Evolutionary conservation across 2,888 invertebrate genomes (phyloP).

Genomic region (Heliconius sara): DNA sequence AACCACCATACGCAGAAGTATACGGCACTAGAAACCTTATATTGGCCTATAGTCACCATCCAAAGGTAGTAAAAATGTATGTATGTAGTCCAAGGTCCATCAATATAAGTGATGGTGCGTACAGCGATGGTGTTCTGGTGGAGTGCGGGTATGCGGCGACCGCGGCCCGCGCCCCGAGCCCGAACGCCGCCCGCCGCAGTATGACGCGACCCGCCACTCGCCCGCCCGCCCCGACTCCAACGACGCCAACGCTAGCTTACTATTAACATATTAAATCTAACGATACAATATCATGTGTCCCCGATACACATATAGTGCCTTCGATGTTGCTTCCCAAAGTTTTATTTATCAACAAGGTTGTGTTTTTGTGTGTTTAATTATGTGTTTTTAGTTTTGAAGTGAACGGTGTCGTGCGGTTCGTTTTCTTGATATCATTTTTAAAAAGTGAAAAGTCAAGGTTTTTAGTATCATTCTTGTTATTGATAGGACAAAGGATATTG

Average conservation of each 20-base stretch:
- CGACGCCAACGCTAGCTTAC: conserved; percentile 45
- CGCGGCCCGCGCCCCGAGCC: conserved; percentile 54
- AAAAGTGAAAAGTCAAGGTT: conserved; percentile 34
- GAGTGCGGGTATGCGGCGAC: conserved; percentile 58
- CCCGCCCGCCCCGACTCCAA: conserved; percentile 60
- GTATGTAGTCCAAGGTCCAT: conserved; percentile 79
- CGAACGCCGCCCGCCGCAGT: conserved; percentile 67
- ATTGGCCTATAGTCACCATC: conserved; percentile 40
- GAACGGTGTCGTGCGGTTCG: conserved; percentile 13
- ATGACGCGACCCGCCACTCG: conserved; percentile 74
- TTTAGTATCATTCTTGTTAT: conserved; percentile 36
- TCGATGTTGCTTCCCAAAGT: conserved; percentile 53
- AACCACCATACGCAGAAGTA: conserved; percentile 14
- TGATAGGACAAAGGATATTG: conserved; percentile 64
- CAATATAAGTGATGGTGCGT: conserved; percentile 78
- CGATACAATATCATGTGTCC: conserved; percentile 51
- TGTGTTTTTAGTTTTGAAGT: conserved; percentile 17
- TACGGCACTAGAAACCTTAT: conserved; percentile 35
- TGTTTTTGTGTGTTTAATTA: conserved; percentile 53
- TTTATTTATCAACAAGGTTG: conserved; percentile 47
- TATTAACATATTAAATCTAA: conserved; percentile 48
- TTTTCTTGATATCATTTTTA: conserved; percentile 24
- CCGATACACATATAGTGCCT: conserved; percentile 64
- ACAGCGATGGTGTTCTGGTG: conserved; percentile 54
- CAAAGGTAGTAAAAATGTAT: conserved; percentile 56